These are phyloP conservation scores for western clawed frog (Xenopus tropicalis) DNA, from an alignment of 2,113 vertebrate species.

Conservation along the genomic window UCB_Xtro_10.0 CM004445.2:10992501-10993000, in stretches of 20 bases:
- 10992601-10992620: conserved; percentile 88
- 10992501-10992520: conserved; percentile 85
- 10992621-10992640: conserved; percentile 68
- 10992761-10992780: conserved; percentile 88
- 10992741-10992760: too few relatives aligned
- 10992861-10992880: conserved; percentile 89
- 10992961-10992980: conserved; percentile 81
- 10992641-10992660: conserved; percentile 70
- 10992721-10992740: too few relatives aligned
- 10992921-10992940: conserved; percentile 87
- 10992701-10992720: background rate
- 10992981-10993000: background rate
- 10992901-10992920: conserved; percentile 79
- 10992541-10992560: conserved; percentile 89
- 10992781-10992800: conserved; percentile 62
- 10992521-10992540: conserved; percentile 90
- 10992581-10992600: conserved; percentile 91
- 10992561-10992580: conserved; percentile 91
- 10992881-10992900: conserved; percentile 80
- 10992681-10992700: conserved; percentile 82
- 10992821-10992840: conserved; percentile 84
- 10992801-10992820: conserved; percentile 71
- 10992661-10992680: conserved; percentile 89
- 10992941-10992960: conserved; percentile 97
- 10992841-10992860: conserved; percentile 93